phyloP scores from a whole-genome alignment of 2,113 vertebrate genomes.

The Blennius ocellaris region DNA sequence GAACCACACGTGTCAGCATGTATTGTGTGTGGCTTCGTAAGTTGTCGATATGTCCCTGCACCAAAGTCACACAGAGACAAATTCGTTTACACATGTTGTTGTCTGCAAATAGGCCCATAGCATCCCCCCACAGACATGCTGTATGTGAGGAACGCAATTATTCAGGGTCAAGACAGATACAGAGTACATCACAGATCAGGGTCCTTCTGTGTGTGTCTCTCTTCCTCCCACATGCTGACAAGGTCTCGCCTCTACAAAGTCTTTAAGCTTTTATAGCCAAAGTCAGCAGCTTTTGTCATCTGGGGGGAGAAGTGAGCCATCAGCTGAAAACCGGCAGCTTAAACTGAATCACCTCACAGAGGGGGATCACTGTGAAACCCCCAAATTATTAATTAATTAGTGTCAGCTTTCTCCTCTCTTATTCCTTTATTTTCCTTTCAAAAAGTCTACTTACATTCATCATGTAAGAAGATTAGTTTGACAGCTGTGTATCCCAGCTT shows the following conservation, averaged over 20 bases:
- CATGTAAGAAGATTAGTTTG: background rate
- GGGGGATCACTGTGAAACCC: conserved; percentile 5
- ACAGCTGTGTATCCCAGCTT: background rate
- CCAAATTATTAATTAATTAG: conserved; percentile 30
- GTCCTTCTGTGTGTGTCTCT: background rate
- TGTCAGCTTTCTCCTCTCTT: conserved; percentile 3
- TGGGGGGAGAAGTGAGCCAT: conserved; percentile 36
- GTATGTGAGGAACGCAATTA: conserved; percentile 8
- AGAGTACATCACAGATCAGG: background rate
- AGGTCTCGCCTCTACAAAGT: conserved; percentile 22
- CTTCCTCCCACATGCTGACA: conserved; percentile 32
- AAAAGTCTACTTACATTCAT: background rate
- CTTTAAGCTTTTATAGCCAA: conserved; percentile 39
- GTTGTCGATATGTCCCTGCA: conserved; percentile 38
- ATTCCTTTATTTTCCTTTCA: conserved; percentile 1
- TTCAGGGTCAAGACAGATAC: conserved; percentile 24
- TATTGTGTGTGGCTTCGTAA: conserved; percentile 3
- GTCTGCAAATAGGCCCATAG: conserved; percentile 34
- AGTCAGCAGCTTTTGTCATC: conserved; percentile 63
- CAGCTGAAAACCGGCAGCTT: conserved; percentile 28
- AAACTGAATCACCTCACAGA: conserved; percentile 39
- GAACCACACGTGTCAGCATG: conserved; percentile 45
- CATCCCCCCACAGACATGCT: conserved; percentile 5
- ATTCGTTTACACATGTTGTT: conserved; percentile 43
- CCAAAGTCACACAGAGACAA: conserved; percentile 48